Percentiles rank a stretch among this genome's conserved stretches.
Conservation (phyloP, 1,140 invertebrate genomes). For the Ostrea denselamellosa region DNA sequence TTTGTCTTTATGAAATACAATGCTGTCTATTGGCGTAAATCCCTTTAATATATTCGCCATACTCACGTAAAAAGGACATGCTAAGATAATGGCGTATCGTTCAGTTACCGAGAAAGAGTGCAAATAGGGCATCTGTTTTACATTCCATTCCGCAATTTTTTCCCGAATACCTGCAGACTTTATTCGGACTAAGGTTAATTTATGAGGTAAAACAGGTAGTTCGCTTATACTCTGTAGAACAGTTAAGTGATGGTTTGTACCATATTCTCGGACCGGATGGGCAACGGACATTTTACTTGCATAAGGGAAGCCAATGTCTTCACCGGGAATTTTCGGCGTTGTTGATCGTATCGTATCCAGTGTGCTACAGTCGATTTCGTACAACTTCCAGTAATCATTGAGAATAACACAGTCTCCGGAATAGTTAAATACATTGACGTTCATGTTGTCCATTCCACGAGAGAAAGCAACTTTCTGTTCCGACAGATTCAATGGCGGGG, state of each 20-base stretch:
- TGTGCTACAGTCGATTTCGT: constrained; percentile 60
- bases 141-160: constrained; percentile 66
- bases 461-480: constrained; percentile 63
- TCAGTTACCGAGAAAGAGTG: constrained; percentile 73
- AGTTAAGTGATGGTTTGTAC: constrained; percentile 62
- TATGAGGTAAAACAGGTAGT: constrained; percentile 55
- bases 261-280: constrained; percentile 69
- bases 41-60: constrained; percentile 63
- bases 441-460: constrained; percentile 73
- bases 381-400: constrained; percentile 73
- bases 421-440: constrained; percentile 71
- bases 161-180: constrained; percentile 62
- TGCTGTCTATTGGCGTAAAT: constrained; percentile 62
- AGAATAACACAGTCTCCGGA: constrained; percentile 64
- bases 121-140: constrained; percentile 72
- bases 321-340: constrained; percentile 31
- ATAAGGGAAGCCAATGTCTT: constrained; percentile 47
- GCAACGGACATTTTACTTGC: constrained; percentile 66
- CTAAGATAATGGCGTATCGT: constrained; percentile 70
- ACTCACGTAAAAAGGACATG: constrained; percentile 69
- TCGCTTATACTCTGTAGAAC: constrained; percentile 67
- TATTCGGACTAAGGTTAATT: constrained; percentile 65
- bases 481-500: constrained; percentile 62
- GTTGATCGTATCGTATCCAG: constrained; percentile 60
- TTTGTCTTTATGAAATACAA: constrained; percentile 66